These are phyloP conservation scores for Eulithis testata DNA, from an alignment of 2,888 invertebrate genomes.

Conservation along the genomic window DNA sequence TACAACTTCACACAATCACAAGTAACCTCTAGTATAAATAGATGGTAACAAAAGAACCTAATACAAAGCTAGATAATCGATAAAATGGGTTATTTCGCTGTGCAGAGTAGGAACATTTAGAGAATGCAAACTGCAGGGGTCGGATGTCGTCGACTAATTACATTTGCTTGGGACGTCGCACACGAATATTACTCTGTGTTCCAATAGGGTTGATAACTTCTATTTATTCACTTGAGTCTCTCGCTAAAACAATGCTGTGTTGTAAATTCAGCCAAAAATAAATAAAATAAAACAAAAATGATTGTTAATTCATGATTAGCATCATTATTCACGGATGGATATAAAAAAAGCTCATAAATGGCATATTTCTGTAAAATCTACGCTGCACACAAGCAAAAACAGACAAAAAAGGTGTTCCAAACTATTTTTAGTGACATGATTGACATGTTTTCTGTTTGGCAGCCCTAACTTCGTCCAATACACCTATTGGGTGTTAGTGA, in stretches of 20 bases:
- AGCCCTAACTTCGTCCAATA: conserved; percentile 24
- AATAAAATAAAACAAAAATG: no score
- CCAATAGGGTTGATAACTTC: conserved; percentile 21
- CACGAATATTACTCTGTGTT: conserved; percentile 51
- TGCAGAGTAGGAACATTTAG: conserved; percentile 52
- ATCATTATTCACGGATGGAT: no score
- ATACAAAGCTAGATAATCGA: conserved; percentile 24
- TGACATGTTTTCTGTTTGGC: background rate
- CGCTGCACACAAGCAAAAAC: no score
- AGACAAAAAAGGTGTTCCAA: no score
- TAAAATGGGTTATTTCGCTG: conserved; percentile 37
- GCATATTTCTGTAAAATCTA: no score
- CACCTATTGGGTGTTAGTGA: conserved; percentile 23
- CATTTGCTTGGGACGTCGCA: conserved; percentile 51
- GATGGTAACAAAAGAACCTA: conserved; percentile 6
- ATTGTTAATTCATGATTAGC: no score
- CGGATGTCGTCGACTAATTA: conserved; percentile 51
- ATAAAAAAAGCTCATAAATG: no score
- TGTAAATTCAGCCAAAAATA: no score
- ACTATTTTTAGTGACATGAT: no score
- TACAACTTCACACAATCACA: no score
- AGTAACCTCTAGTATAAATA: no score
- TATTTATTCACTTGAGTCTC: background rate
- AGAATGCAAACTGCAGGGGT: conserved; percentile 49
- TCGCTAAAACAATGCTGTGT: no score